Percentiles rank a stretch among this genome's conserved stretches.
phyloP scores from a whole-genome alignment of 2,113 vertebrate species.

The Isurus oxyrinchus region DNA sequence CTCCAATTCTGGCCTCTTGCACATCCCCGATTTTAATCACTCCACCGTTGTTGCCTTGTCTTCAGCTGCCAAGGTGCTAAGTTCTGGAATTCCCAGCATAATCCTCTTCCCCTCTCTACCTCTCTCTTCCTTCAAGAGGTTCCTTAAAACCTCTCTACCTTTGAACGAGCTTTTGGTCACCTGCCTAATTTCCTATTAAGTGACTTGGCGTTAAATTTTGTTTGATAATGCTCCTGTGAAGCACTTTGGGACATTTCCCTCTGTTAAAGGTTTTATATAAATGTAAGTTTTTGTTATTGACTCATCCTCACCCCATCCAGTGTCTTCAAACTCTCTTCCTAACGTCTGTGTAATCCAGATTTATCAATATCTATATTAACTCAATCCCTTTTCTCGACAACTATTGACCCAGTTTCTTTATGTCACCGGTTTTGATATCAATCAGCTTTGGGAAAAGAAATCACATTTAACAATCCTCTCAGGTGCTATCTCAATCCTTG shows the following conservation, averaged over 20 bases:
- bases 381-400: not conserved
- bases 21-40: not conserved
- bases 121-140: too few species aligned
- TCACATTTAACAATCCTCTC: not conserved
- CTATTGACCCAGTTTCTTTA: not conserved
- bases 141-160: too few species aligned
- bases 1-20: not conserved
- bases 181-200: not conserved
- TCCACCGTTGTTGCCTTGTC: too few species aligned
- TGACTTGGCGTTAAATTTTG: not conserved
- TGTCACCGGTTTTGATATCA: not conserved
- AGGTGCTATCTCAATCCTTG: not conserved
- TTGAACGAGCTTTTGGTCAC: too few species aligned
- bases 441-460: not conserved
- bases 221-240: not conserved
- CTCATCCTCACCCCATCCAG: not conserved
- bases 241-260: not conserved
- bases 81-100: not conserved
- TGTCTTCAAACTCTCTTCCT: not conserved
- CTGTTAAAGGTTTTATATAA: not conserved
- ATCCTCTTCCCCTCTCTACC: not conserved
- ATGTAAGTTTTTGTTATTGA: not conserved
- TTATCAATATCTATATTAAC: not conserved
- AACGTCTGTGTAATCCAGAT: not conserved
- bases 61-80: not conserved